These are phyloP conservation scores for Castor canadensis DNA, from an alignment of 2,113 vertebrate genomes.

Conservation along the genomic window DNA sequence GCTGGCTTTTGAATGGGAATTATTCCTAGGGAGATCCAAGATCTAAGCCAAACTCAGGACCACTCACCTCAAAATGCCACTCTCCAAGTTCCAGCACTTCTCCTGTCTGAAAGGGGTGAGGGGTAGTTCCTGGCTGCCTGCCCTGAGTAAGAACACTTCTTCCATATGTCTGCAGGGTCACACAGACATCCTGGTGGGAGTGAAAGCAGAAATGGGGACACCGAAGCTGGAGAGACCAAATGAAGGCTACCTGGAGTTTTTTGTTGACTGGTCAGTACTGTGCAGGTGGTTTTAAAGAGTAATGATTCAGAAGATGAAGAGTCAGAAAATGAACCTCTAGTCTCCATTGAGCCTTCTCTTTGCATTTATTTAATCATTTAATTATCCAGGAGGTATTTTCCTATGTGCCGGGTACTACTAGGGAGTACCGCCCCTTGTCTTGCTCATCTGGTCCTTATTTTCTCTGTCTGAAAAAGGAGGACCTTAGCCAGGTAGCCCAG, in stretches of 20 bases:
- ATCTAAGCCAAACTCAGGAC: background rate
- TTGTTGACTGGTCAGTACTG: constrained; percentile 94
- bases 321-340: background rate
- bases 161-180: constrained; percentile 88
- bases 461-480: background rate
- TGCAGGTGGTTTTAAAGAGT: background rate
- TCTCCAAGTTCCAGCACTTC: background rate
- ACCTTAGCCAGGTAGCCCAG: background rate
- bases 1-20: background rate
- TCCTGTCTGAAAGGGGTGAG: background rate
- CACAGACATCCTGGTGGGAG: constrained; percentile 94
- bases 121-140: background rate
- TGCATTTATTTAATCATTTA: background rate
- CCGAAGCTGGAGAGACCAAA: constrained; percentile 90
- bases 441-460: background rate
- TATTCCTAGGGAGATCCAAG: background rate
- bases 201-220: constrained; percentile 97
- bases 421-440: background rate
- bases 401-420: no score
- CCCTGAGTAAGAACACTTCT: background rate
- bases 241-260: constrained; percentile 97
- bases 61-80: background rate
- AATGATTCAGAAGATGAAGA: background rate
- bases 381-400: background rate
- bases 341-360: background rate